Evolutionary conservation across 2,888 invertebrate species (phyloP).

Genomic region (Aspidiotus rigidus): DNA sequence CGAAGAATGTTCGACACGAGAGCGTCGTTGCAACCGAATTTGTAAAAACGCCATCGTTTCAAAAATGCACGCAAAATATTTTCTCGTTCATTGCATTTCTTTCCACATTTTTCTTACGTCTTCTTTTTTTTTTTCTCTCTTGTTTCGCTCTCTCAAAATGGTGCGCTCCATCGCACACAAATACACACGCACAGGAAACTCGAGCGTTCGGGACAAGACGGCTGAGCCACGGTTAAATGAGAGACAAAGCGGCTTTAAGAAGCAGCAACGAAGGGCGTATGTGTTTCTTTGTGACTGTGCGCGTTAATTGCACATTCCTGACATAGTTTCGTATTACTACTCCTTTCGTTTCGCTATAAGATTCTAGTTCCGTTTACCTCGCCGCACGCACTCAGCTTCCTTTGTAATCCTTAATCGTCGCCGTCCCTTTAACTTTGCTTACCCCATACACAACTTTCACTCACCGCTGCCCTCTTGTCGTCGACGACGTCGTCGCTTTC

Average conservation of each 20-base stretch:
- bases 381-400: constrained; percentile 45
- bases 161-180: too few species aligned
- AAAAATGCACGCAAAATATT: too few species aligned
- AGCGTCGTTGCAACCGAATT: too few species aligned
- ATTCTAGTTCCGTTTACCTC: constrained; percentile 50
- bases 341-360: constrained; percentile 28
- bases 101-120: too few species aligned
- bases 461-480: too few species aligned
- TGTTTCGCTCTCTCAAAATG: too few species aligned
- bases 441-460: background rate
- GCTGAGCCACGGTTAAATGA: constrained; percentile 20
- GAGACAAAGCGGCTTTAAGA: constrained; percentile 27
- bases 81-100: too few species aligned
- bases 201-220: constrained; percentile 8
- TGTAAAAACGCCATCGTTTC: too few species aligned
- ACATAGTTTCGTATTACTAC: constrained; percentile 61
- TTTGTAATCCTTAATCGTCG: constrained; percentile 30
- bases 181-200: background rate
- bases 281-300: constrained; percentile 37
- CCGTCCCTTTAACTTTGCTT: constrained; percentile 28
- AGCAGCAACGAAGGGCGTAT: constrained; percentile 29
- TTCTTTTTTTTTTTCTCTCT: too few species aligned
- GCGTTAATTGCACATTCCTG: constrained; percentile 80
- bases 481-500: too few species aligned
- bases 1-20: too few species aligned